Conservation (phyloP, 2,888 invertebrate genomes). For the Dryadula phaetusa region DNA sequence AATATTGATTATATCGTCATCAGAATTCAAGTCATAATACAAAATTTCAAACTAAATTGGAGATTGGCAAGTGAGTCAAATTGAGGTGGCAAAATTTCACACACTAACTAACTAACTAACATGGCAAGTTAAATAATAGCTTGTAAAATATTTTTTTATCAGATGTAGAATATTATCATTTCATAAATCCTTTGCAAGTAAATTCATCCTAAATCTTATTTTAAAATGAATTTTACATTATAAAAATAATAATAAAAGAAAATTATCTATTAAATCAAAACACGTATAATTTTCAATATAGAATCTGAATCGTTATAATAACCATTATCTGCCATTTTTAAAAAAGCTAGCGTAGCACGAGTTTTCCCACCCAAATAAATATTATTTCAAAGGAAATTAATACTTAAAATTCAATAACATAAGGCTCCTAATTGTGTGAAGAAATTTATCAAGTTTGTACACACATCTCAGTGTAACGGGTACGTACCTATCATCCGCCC, state of each 20-base stretch:
- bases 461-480: background rate
- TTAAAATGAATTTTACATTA: conserved; percentile 1
- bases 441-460: background rate
- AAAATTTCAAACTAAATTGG: no score
- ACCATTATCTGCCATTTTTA: conserved; percentile 17
- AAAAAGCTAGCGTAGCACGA: conserved; percentile 2
- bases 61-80: no score
- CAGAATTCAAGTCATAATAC: no score
- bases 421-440: background rate
- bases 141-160: no score
- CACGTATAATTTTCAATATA: conserved; percentile 17
- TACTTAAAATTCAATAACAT: background rate
- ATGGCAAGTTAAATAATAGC: no score
- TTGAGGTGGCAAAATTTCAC: no score
- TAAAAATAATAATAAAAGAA: conserved; percentile 12
- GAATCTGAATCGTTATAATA: conserved; percentile 20
- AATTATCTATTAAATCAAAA: conserved; percentile 23
- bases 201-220: background rate
- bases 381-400: background rate
- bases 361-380: background rate
- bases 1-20: no score
- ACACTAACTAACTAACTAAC: no score
- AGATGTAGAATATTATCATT: no score
- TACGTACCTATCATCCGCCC: conserved; percentile 55
- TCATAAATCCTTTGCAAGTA: background rate